Base-by-base conservation (phyloP, 2,113 vertebrate species). In the Brachypodius melanocephalos region DNA sequence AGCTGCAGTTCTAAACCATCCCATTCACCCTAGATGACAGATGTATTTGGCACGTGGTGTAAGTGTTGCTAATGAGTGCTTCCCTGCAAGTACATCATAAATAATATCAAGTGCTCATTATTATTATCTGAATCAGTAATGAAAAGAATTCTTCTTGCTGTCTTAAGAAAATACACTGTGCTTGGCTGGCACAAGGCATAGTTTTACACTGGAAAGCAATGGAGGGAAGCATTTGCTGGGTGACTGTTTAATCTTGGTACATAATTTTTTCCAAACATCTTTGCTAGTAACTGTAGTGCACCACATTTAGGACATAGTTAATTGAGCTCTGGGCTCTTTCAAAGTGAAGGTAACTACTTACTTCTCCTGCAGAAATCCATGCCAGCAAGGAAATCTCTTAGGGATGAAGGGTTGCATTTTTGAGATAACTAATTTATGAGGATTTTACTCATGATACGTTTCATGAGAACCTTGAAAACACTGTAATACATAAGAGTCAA, bases 401-500 rank as follows among this genome's bases (percentile, higher is more conserved):
- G 21, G 36, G 34, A 26, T 28, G 51, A 74, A 91, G 52, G 22
- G 12, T 43, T 58, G 26, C 21, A 9, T 61, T 91, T 80, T 40
- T 59, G 6, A 83, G 75, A 31, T 51, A 26, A 46, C 22, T 68
- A 0, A 38, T 58, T 82, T 49, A 24, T 54, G 52, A 77, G 12
- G 8, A 18, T 42, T 68, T 57, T 59, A 10, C 13, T 40, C 5
- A 3, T 6, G 6, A 19, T 52, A 9, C 0, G 0, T 78, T 91
- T 87, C 38, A 7, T 46, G 49, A 66, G 38, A 71, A n/a, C 45
- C 38, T 14, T 52, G 40, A 48, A 66, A 86, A 28, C 34, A 31
- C 18, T 9, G 0, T 40, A 32, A 34, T 43, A 42, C 1, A 0
- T n/a, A 36, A 28, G 15, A 82, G 49, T 59, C 36, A 38, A 0